Conservation (phyloP, 2,888 invertebrate species). For the Andrena flavipes region DNA sequence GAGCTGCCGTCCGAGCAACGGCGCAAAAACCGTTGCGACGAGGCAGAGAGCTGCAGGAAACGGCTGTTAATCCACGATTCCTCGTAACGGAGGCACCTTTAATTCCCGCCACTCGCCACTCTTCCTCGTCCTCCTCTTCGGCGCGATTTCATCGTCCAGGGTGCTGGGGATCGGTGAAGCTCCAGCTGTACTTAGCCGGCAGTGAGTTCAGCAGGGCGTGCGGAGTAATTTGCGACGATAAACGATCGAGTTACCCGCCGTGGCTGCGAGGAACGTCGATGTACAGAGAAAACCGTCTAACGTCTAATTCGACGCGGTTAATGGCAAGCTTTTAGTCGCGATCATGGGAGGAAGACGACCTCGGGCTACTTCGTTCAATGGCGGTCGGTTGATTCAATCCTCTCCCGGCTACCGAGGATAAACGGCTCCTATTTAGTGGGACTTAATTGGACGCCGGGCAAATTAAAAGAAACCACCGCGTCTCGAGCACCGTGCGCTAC, state of each 20-base stretch:
- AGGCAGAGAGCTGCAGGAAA: constrained; percentile 44
- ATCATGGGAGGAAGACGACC: constrained; percentile 43
- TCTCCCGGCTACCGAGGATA: constrained; percentile 27
- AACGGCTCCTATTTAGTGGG: constrained; percentile 51
- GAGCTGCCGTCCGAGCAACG: constrained; percentile 25
- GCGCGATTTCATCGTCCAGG: too few relatives aligned
- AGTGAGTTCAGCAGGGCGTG: not conserved
- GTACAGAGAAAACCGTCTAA: not conserved
- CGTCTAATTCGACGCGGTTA: constrained; percentile 28
- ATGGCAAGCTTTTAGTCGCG: constrained; percentile 35
- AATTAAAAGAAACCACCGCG: constrained; percentile 52
- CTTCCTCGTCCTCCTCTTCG: not conserved
- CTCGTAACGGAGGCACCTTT: constrained; percentile 46
- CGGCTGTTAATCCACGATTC: constrained; percentile 47
- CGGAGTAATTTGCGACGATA: constrained; percentile 1
- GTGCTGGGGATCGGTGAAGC: not conserved
- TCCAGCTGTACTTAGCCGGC: not conserved
- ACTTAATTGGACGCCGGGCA: constrained; percentile 45
- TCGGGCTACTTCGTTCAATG: constrained; percentile 47
- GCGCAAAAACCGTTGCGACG: constrained; percentile 16
- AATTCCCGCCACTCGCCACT: constrained; percentile 12
- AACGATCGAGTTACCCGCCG: constrained; percentile 15
- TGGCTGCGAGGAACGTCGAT: not conserved
- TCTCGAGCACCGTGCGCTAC: constrained; percentile 27
- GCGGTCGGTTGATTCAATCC: constrained; percentile 46